phyloP scores from a whole-genome alignment of 2,113 vertebrate species.

The Dermatemys mawii region DNA sequence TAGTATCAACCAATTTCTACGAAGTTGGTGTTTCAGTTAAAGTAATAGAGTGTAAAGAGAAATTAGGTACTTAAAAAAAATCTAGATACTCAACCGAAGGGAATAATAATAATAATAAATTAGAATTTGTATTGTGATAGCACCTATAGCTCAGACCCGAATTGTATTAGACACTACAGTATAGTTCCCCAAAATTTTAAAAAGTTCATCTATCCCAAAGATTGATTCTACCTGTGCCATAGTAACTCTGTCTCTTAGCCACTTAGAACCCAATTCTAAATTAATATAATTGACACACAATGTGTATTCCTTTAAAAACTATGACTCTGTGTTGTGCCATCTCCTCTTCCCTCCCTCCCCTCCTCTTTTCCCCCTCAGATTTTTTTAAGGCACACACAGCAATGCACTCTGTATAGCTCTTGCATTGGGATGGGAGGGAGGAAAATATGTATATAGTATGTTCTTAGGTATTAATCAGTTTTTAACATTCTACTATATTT shows the following conservation, averaged over 20 bases:
- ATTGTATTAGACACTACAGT: not conserved
- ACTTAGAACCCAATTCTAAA: not conserved
- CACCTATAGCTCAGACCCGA: not conserved
- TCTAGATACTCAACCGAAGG: conserved; percentile 10
- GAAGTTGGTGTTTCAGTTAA: conserved; percentile 57
- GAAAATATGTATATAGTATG: not conserved
- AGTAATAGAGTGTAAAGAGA: not conserved
- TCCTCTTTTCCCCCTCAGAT: not conserved
- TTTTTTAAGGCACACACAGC: not conserved
- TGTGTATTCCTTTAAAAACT: not conserved
- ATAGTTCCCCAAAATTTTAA: not conserved
- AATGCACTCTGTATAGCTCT: not conserved
- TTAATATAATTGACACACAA: not conserved
- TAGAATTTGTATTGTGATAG: not conserved
- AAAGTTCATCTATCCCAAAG: not conserved
- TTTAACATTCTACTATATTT: not conserved
- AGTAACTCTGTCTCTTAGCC: not conserved
- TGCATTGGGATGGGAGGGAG: not conserved
- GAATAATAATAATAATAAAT: conserved; percentile 18
- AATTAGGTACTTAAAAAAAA: conserved; percentile 58
- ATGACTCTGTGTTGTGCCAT: not conserved
- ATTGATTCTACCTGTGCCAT: not conserved
- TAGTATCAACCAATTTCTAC: conserved; percentile 53
- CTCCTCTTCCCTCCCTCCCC: not conserved
- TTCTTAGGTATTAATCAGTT: not conserved